Conservation (phyloP, 2,888 invertebrate species). For the Molorchus minor region DNA sequence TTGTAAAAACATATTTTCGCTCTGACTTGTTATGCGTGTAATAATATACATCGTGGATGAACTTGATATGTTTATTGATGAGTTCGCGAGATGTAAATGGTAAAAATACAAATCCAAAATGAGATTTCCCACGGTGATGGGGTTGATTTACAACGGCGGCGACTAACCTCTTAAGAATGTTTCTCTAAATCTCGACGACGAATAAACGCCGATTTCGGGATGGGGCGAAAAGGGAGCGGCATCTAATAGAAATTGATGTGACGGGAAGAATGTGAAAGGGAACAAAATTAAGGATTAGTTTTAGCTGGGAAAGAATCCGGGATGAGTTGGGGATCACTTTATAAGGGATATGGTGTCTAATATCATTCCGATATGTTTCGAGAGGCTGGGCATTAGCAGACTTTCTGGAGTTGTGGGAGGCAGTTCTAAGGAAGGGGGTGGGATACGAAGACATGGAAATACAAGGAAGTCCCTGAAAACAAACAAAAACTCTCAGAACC, state of each 20-base stretch:
- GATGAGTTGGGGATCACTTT: too few relatives aligned
- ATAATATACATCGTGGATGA: too few relatives aligned
- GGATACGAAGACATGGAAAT: too few relatives aligned
- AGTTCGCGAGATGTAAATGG: neutral
- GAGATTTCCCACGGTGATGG: neutral
- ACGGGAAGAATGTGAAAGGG: slow-evolving; percentile 32
- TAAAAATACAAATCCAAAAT: neutral
- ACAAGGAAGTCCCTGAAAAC: too few relatives aligned
- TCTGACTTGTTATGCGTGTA: too few relatives aligned
- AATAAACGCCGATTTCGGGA: neutral
- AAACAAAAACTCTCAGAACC: too few relatives aligned
- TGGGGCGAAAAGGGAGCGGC: slow-evolving; percentile 4
- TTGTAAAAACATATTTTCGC: too few relatives aligned
- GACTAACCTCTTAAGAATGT: neutral
- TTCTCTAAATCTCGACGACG: neutral
- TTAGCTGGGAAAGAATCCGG: neutral
- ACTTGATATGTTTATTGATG: neutral
- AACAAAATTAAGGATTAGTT: slow-evolving; percentile 26
- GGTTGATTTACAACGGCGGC: neutral
- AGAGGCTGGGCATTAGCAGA: too few relatives aligned
- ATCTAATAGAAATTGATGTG: slow-evolving; percentile 42
- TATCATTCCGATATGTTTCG: neutral
- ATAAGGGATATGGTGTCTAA: neutral
- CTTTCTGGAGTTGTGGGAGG: too few relatives aligned
- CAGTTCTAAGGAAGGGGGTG: too few relatives aligned